phyloP scores from a whole-genome alignment of 1,140 invertebrate genomes.

The Hyles vespertilio region DNA sequence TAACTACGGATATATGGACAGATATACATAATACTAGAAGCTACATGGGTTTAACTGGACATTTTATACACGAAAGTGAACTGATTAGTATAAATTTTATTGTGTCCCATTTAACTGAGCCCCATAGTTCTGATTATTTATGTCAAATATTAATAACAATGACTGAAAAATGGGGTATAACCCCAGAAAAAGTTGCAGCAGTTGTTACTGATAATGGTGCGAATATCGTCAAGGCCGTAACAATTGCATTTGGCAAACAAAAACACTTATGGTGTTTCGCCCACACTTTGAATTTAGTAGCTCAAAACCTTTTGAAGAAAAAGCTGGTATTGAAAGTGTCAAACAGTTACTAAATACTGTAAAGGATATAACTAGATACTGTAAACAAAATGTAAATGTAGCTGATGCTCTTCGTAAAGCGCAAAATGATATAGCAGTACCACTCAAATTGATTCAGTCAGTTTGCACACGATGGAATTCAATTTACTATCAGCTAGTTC shows the following conservation, averaged over 20 bases:
- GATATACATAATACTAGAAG: slow-evolving; percentile 25
- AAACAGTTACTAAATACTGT: slow-evolving; percentile 33
- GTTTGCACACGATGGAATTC: too few relatives aligned
- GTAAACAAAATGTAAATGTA: slow-evolving; percentile 31
- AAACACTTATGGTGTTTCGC: slow-evolving; percentile 48
- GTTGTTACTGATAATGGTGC: slow-evolving; percentile 51
- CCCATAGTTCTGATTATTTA: slow-evolving; percentile 44
- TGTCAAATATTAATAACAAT: slow-evolving; percentile 26
- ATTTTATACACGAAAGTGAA: slow-evolving; percentile 24
- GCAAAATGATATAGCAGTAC: slow-evolving; percentile 12
- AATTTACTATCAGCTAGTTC: too few relatives aligned
- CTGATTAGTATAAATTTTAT: too few relatives aligned
- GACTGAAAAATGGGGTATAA: slow-evolving; percentile 39
- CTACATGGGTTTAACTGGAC: slow-evolving; percentile 30
- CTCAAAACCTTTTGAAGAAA: slow-evolving; percentile 22
- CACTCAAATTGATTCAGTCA: too few relatives aligned
- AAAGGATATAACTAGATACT: slow-evolving; percentile 32
- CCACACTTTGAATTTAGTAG: slow-evolving; percentile 43
- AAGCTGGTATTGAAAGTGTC: slow-evolving; percentile 27
- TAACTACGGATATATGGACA: slow-evolving; percentile 26
- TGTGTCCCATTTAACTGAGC: too few relatives aligned
- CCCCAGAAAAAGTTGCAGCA: slow-evolving; percentile 37
- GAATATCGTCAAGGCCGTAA: slow-evolving; percentile 50
- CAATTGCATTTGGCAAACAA: slow-evolving; percentile 37
- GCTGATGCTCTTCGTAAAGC: slow-evolving; percentile 33